Evolutionary conservation across 2,888 invertebrate species (phyloP).

Genomic region (Microctonus aethiopoides): DNA sequence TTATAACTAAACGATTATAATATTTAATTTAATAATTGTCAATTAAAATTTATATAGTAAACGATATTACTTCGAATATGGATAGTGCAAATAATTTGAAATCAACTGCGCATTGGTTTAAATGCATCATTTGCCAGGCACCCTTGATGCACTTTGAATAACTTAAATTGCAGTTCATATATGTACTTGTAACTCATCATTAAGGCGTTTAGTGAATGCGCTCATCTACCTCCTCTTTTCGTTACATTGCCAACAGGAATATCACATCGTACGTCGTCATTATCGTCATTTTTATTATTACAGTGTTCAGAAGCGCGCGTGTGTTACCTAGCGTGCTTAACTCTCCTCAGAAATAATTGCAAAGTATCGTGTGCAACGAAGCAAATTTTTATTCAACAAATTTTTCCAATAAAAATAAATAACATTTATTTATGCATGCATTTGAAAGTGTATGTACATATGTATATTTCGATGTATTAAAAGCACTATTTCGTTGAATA

Average conservation of each 20-base stretch:
- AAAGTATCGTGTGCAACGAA: background rate
- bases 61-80: no score
- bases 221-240: background rate
- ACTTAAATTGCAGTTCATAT: background rate
- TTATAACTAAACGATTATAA: no score
- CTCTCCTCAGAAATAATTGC: slow-evolving; percentile 3
- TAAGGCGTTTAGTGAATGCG: background rate
- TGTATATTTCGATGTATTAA: background rate
- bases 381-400: background rate
- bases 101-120: no score
- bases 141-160: background rate
- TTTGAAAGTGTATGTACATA: background rate
- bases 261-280: background rate
- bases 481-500: background rate
- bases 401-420: background rate
- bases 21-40: no score
- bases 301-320: background rate
- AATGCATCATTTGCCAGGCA: background rate
- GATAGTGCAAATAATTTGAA: no score
- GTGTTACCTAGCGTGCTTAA: background rate
- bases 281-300: background rate
- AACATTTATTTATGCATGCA: background rate
- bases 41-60: no score
- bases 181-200: background rate
- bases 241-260: background rate